These are phyloP conservation scores for Leucozona laternaria DNA, from an alignment of 2,888 invertebrate genomes.

Conservation along the genomic window DNA sequence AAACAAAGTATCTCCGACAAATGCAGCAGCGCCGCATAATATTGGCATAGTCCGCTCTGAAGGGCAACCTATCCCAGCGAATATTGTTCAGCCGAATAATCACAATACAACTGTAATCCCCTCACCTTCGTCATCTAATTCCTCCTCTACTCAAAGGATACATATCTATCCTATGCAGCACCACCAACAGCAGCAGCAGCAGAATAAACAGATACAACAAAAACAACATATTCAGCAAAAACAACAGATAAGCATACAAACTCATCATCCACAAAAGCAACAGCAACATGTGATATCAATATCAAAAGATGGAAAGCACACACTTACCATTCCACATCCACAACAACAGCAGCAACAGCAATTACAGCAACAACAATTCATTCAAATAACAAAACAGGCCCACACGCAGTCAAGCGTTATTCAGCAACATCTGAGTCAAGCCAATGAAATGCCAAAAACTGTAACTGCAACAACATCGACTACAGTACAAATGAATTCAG, in stretches of 20 bases:
- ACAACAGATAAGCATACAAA: constrained; percentile 64
- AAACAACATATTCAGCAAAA: constrained; percentile 55
- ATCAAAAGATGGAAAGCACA: constrained; percentile 60
- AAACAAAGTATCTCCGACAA: constrained; percentile 56
- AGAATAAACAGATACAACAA: constrained; percentile 76
- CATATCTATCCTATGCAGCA: constrained; percentile 82
- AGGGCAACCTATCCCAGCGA: constrained; percentile 79
- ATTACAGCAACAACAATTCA: constrained; percentile 48
- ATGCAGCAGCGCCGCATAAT: constrained; percentile 57
- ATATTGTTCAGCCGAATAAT: constrained; percentile 83
- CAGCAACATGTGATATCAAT: constrained; percentile 59
- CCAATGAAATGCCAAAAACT: constrained; percentile 52
- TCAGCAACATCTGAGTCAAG: constrained; percentile 55
- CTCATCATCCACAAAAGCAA: constrained; percentile 57
- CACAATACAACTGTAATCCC: constrained; percentile 78
- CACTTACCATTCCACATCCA: constrained; percentile 41
- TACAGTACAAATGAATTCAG: constrained; percentile 49
- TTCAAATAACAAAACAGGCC: constrained; percentile 38
- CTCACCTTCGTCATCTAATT: constrained; percentile 53
- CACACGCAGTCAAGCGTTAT: constrained; percentile 53
- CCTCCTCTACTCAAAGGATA: constrained; percentile 79
- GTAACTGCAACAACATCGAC: constrained; percentile 31
- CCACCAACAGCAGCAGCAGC: constrained; percentile 78
- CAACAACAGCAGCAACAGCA: constrained; percentile 47
- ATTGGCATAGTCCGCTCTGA: constrained; percentile 71